A percentile compares a stretch with the other conserved stretches of the same genome.
These are phyloP conservation scores for Celastrina argiolus DNA, from an alignment of 2,888 invertebrate species.

Conservation along the genomic window DNA sequence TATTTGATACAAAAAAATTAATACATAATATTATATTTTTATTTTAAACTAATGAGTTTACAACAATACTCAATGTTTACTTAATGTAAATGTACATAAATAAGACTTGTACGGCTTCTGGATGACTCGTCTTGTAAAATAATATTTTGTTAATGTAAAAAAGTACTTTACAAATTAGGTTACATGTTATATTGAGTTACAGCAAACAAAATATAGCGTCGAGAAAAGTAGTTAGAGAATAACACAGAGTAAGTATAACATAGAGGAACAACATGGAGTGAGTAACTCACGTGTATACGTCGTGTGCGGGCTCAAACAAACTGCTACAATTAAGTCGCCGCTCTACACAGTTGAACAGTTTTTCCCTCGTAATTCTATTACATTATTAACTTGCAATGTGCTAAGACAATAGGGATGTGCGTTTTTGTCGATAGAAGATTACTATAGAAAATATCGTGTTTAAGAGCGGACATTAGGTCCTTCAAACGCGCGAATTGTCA, in stretches of 20 bases:
- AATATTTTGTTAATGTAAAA: no score
- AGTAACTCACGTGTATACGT: constrained; percentile 22
- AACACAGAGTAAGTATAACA: neutral
- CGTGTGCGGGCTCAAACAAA: constrained; percentile 48
- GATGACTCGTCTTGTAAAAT: no score
- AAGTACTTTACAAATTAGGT: no score
- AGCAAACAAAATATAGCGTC: neutral
- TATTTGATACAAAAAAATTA: no score
- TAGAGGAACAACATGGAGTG: neutral
- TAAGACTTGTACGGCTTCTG: no score
- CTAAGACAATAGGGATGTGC: constrained; percentile 55
- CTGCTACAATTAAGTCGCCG: constrained; percentile 71
- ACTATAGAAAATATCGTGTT: no score
- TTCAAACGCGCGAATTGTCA: no score
- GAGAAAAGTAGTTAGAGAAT: neutral
- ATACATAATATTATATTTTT: no score
- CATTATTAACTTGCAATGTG: constrained; percentile 77
- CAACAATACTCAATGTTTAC: no score
- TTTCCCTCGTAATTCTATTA: constrained; percentile 76
- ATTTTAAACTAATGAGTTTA: no score
- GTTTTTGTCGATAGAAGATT: constrained; percentile 24
- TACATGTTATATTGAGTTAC: neutral
- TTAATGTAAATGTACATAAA: no score
- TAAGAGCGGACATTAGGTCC: no score
- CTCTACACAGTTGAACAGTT: constrained; percentile 71